Percentiles rank a stretch among this genome's conserved stretches.
These are phyloP conservation scores for Popillia japonica DNA, from an alignment of 1,140 invertebrate genomes.

Conservation along the genomic window DNA sequence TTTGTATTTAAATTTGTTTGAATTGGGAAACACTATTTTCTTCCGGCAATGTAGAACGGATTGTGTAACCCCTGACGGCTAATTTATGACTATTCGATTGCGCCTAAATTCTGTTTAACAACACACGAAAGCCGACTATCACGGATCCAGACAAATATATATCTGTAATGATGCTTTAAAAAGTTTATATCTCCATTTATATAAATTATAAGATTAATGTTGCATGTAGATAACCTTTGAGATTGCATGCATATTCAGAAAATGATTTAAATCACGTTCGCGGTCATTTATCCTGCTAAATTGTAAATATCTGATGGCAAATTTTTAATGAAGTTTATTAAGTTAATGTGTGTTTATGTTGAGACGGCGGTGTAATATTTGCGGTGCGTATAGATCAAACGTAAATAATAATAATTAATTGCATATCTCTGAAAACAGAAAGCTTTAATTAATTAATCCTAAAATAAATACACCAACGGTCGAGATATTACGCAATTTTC, in stretches of 20 bases:
- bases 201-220: constrained; percentile 28
- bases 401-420: not conserved
- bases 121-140: constrained; percentile 12
- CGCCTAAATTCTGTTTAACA: constrained; percentile 21
- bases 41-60: constrained; percentile 9
- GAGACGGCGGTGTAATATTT: not conserved
- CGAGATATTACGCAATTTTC: not conserved
- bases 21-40: constrained; percentile 19
- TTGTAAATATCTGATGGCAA: not conserved
- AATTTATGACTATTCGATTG: not conserved
- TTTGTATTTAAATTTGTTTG: not conserved
- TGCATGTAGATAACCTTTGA: constrained; percentile 15
- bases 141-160: not conserved
- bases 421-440: not conserved
- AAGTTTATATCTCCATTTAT: constrained; percentile 26
- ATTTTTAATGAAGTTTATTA: constrained; percentile 8
- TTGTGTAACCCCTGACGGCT: not conserved
- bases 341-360: not conserved
- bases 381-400: not conserved
- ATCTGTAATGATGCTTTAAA: constrained; percentile 4
- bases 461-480: not conserved
- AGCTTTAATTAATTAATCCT: not conserved
- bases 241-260: not conserved
- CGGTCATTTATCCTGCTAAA: not conserved
- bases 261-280: not conserved